These are phyloP conservation scores for Punctoribates punctum DNA, from an alignment of 2,888 invertebrate species.

Conservation along the genomic window DNA sequence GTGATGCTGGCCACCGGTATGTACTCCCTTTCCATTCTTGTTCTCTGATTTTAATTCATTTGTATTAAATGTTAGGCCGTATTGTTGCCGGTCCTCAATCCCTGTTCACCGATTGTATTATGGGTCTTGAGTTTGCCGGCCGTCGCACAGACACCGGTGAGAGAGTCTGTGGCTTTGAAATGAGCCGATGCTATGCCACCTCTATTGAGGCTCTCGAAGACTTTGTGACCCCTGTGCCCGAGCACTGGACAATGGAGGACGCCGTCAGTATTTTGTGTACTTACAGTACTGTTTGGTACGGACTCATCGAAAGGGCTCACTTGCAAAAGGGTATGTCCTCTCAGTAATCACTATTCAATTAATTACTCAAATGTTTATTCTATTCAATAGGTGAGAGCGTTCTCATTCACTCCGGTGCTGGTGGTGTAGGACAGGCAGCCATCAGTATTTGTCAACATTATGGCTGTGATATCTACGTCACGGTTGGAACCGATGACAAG, in stretches of 20 bases:
- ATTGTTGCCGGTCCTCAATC: conserved; percentile 75
- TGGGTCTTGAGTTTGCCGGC: conserved; percentile 90
- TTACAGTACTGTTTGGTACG: conserved; percentile 83
- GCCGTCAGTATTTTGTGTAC: conserved; percentile 92
- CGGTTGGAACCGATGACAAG: conserved; percentile 75
- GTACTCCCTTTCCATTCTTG: neutral
- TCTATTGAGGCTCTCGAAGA: conserved; percentile 67
- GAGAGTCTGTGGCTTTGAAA: conserved; percentile 89
- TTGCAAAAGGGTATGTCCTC: conserved; percentile 58
- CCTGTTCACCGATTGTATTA: conserved; percentile 73
- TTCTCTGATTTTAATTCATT: neutral
- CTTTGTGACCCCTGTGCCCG: conserved; percentile 64
- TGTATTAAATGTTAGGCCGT: conserved; percentile 64
- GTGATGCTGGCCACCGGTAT: conserved; percentile 64
- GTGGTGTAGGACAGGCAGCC: conserved; percentile 95
- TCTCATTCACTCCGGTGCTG: conserved; percentile 90
- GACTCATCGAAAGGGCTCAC: conserved; percentile 77
- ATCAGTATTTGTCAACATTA: conserved; percentile 84
- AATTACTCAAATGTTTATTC: neutral
- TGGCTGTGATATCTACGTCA: conserved; percentile 84
- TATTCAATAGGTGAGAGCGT: conserved; percentile 67
- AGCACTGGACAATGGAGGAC: conserved; percentile 78
- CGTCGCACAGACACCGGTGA: conserved; percentile 64
- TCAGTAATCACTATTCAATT: neutral
- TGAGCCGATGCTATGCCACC: conserved; percentile 81